Evolutionary conservation across 2,797 vertebrate species (phyloP).

Genomic region (Phoxinus dragarum): DNA sequence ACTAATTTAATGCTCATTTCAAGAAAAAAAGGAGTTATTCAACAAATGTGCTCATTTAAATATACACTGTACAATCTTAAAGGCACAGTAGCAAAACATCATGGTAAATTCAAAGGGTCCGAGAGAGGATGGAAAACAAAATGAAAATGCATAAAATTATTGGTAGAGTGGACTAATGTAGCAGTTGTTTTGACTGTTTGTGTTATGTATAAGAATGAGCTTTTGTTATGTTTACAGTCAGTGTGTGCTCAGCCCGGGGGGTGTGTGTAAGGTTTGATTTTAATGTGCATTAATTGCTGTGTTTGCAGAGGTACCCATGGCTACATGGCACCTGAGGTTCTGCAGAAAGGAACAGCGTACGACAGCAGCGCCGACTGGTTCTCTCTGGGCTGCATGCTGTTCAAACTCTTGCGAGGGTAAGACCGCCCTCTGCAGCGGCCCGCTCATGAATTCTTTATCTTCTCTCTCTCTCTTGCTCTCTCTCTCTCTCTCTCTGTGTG

Average conservation of each 20-base stretch:
- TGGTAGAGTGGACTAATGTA: not conserved
- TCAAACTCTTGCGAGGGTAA: conserved; percentile 98
- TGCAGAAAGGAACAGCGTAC: conserved; percentile 96
- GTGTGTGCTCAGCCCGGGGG: not conserved
- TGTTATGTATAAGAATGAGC: conserved; percentile 16
- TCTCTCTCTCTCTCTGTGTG: conserved; percentile 30
- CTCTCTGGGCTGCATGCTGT: conserved; percentile 98
- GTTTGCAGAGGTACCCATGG: conserved; percentile 90
- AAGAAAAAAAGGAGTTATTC: not conserved
- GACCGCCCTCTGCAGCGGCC: conserved; percentile 39
- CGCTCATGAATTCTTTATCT: conserved; percentile 30
- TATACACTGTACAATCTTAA: not conserved
- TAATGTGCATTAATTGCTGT: conserved; percentile 32
- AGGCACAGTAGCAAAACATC: not conserved
- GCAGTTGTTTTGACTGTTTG: not conserved
- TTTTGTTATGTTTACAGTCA: conserved; percentile 6
- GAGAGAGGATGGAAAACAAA: not conserved
- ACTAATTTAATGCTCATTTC: not conserved
- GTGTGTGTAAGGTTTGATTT: conserved; percentile 12
- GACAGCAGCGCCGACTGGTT: conserved; percentile 99
- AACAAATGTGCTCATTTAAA: not conserved
- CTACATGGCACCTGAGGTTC: conserved; percentile 98
- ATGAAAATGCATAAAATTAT: not conserved
- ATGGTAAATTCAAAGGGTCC: not conserved
- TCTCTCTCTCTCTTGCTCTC: conserved; percentile 23